Base-by-base conservation (phyloP, 2,113 vertebrate species). In the Tapirus terrestris region DNA sequence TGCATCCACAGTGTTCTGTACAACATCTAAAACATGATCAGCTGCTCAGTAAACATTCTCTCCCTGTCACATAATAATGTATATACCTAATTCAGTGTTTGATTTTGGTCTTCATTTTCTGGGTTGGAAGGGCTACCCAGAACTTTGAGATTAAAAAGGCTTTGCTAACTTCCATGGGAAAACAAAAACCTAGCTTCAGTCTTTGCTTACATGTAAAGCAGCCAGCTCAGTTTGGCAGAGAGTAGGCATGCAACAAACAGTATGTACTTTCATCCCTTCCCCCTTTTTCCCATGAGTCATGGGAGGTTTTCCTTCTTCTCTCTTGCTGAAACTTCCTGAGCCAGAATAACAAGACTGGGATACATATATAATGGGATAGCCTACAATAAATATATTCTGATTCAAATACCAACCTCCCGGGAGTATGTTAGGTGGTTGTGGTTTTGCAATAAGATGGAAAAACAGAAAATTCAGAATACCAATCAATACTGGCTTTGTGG, bases 11-110 rank as follows among this genome's bases (percentile, higher is more conserved):
- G 65, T 95, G 56, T 95, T 97, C 56, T 75, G 81, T 90, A 96
- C 90, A 94, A 80, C 92, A 98, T 93, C 84, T 97, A 97, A 96
- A 96, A 89, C 18, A 9, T 0, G 1, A 97, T 97, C 94, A 95
- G 75, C 4, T 91, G 83, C 70, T 96, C 84, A 85, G 21, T 85
- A 84, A 97, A 79, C 0, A 21, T 76, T 48, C 21, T 91, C 11
- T 94, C 58, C 11, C 65, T 91, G 72, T 77, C 75, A 79, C 79
- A 72, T 43, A 93, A 83, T 82, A 86, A 89, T 76, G 25, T 45
- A 48, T 81, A 63, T 48, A 48, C 29, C 29, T 93, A 89, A 72
- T 48, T 27, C 31, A 85, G 8, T 29, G 9, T 89, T 95, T 88
- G 65, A 53, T 79, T 77, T 91, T 43, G 1, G 45, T 72, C 63